A percentile compares a stretch with the other conserved stretches of the same genome.
These are phyloP conservation scores for Melierax canorus DNA, from an alignment of 2,113 vertebrate species.

Conservation along the genomic window DNA sequence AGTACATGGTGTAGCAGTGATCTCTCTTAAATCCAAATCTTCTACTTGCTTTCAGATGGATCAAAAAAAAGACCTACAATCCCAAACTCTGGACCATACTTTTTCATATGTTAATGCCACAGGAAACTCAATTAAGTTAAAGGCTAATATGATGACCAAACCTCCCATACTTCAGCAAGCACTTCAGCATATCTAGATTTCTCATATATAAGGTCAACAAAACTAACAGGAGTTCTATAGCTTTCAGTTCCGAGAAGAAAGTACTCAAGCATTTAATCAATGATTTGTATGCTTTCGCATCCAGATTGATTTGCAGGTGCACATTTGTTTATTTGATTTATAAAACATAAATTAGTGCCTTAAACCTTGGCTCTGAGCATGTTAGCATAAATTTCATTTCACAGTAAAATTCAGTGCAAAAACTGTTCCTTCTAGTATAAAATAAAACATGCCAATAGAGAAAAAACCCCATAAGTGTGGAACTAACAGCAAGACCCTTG, in stretches of 20 bases:
- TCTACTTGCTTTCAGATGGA: not conserved
- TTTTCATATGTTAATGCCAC: not conserved
- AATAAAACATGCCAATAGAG: not conserved
- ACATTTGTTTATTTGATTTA: not conserved
- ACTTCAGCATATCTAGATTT: not conserved
- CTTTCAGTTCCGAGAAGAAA: not conserved
- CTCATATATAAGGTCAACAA: not conserved
- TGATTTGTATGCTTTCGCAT: not conserved
- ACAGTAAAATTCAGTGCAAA: not conserved
- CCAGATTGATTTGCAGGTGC: not conserved
- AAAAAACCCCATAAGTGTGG: accelerated
- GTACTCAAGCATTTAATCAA: not conserved
- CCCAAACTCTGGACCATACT: not conserved
- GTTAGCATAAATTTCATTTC: not conserved
- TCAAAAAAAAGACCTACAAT: not conserved
- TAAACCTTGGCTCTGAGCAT: not conserved
- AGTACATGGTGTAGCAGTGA: not conserved
- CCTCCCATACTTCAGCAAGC: not conserved
- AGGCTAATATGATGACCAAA: not conserved
- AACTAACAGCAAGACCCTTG: not conserved
- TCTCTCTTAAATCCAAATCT: not conserved
- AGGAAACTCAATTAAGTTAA: not conserved
- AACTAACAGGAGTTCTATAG: not conserved
- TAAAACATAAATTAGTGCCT: not conserved
- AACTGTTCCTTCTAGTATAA: not conserved